A percentile compares a stretch with the other conserved stretches of the same genome.
These are phyloP conservation scores for Gobionotothen gibberifrons DNA, from an alignment of 2,797 vertebrate species.

Conservation along the genomic window DNA sequence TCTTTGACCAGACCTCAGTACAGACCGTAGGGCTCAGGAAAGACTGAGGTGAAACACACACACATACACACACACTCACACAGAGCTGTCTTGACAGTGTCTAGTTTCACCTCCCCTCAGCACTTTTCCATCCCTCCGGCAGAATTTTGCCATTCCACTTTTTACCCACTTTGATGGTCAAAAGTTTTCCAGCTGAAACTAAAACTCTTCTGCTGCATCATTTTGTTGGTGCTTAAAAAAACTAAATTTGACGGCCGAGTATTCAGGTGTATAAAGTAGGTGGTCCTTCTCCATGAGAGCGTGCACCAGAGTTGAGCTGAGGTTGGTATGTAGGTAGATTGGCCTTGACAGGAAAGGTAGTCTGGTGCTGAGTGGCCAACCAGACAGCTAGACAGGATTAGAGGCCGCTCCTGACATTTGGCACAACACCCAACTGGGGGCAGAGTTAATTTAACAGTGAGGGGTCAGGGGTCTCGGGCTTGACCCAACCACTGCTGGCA, in stretches of 20 bases:
- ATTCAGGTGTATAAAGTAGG: constrained; percentile 32
- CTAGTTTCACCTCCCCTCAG: constrained; percentile 80
- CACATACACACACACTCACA: constrained; percentile 24
- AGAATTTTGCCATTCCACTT: constrained; percentile 74
- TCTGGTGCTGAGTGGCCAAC: constrained; percentile 58
- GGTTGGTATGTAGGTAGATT: constrained; percentile 54
- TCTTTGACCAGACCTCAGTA: constrained; percentile 69
- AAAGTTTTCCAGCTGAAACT: constrained; percentile 66
- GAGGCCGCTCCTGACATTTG: constrained; percentile 77
- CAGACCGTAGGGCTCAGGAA: constrained; percentile 73
- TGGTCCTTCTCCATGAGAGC: constrained; percentile 20
- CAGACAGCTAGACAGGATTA: constrained; percentile 75
- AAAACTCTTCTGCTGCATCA: constrained; percentile 54
- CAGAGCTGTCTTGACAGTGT: constrained; percentile 76
- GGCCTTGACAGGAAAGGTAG: constrained; percentile 58
- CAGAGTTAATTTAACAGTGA: constrained; percentile 76
- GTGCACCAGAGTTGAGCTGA: constrained; percentile 42
- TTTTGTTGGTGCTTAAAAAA: constrained; percentile 42
- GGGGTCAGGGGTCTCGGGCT: constrained; percentile 65
- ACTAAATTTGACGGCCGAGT: constrained; percentile 4
- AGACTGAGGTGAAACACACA: constrained; percentile 64
- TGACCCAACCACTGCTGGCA: constrained; percentile 50
- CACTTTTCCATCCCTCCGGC: constrained; percentile 78
- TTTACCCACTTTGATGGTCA: constrained; percentile 66
- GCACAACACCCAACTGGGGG: constrained; percentile 76